phyloP scores from a whole-genome alignment of 1,140 invertebrate genomes.

The Drosophila ercepeae region DNA sequence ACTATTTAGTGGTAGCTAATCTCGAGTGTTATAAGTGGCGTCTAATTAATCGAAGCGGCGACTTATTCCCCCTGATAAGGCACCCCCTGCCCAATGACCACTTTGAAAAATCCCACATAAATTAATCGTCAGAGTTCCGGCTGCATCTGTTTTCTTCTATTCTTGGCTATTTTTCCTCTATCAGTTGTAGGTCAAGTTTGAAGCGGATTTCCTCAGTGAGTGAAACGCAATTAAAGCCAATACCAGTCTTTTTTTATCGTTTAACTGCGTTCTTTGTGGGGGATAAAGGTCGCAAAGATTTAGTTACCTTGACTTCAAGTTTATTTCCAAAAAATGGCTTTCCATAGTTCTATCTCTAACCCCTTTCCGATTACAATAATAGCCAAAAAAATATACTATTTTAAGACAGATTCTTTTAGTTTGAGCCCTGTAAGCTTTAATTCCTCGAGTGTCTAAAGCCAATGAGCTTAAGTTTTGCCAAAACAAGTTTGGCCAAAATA shows the following conservation, averaged over 20 bases:
- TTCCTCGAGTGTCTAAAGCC: conserved; percentile 17
- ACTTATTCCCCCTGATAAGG: conserved; percentile 10
- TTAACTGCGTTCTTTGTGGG: conserved; percentile 1
- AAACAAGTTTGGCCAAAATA: conserved; percentile 12
- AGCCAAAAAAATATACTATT: too few species aligned
- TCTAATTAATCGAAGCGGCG: conserved; percentile 4
- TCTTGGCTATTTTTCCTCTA: neutral
- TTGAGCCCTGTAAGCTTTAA: conserved; percentile 4
- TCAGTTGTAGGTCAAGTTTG: conserved; percentile 54
- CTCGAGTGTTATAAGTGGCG: conserved; percentile 21
- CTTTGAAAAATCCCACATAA: neutral
- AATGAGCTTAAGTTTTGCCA: conserved; percentile 11
- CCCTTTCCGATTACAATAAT: too few species aligned
- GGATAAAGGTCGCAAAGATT: conserved; percentile 39
- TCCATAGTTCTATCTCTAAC: too few species aligned
- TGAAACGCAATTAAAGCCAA: conserved; percentile 9
- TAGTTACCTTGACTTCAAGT: neutral
- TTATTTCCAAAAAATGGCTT: too few species aligned
- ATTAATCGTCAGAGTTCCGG: conserved; percentile 1
- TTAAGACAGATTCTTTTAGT: too few species aligned
- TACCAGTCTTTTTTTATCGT: conserved; percentile 5
- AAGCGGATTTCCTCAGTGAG: conserved; percentile 21
- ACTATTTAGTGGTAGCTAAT: conserved; percentile 13
- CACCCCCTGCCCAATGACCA: too few species aligned
- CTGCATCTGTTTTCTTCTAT: conserved; percentile 1